Evolutionary conservation across 2,797 vertebrate genomes (phyloP), one percentile per base, ranked within the genome.

Genomic region (Pteronotus mesoamericanus): DNA sequence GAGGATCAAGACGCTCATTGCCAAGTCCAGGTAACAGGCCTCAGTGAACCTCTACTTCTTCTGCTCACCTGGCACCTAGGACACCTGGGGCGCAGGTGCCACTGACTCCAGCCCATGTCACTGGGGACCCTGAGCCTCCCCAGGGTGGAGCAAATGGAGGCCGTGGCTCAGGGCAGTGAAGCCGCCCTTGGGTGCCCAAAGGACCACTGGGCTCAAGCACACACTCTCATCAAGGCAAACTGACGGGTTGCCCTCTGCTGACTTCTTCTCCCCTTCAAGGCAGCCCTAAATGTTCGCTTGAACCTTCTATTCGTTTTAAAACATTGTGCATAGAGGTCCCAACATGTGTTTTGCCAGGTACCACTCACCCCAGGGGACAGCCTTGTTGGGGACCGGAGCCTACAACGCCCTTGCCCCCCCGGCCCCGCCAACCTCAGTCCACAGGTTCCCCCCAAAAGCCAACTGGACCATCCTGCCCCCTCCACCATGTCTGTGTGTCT

Each of bases 1-100:
- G 91, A 98, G 99, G 86, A 99, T 99, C 98, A 99, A 99, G 98
- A 99, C 99, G 0, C 99, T 99, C 68, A 99, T 99, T 91, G 99
- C 99, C 98, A 99, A 99, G 98, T 99, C 99, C 98, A 99, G 99
- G 99, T 99, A 98, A 84, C 96, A 66, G 88, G 77, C 51, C 24
- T 55, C 22, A 32, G 44, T 3, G 24, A 22, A 5, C 59, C 48
- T 79, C 44, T 14, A 8, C 10, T 9, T 24, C 46, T 66, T 53
- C 86, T 10, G 59, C 93, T 92, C 77, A 9, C 93, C 88, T 75
- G 68, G 85, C 32, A 39, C 89, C 48, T 29, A 6, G 87, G 79
- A n/a, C 66, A 71, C 90, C 46, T 22, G 66, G 88, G 91, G 46
- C 24, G 12, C 51, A 39, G 46, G 93, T 24, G 48, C 42, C 22